Base-by-base conservation (phyloP, 2,888 invertebrate species). In the Beris chalybata region DNA sequence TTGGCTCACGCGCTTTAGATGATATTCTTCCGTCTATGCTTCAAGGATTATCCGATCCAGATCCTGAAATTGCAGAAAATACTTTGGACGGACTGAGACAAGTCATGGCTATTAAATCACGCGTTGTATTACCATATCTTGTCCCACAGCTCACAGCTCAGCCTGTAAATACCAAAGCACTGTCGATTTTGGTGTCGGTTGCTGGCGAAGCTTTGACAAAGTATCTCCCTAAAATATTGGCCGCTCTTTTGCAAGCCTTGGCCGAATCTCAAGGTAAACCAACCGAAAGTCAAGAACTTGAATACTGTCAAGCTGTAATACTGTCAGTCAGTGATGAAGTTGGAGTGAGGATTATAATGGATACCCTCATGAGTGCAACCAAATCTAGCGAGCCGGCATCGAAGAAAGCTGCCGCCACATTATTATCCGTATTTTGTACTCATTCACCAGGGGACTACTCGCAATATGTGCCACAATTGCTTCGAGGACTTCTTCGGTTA, bases 31-130 rank as follows among this genome's bases (percentile, higher is more conserved):
- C 97, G 65, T 87, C 90, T 69, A 90, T 99, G 87, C 85, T 99
- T 73, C 88, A 89, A 56, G 81, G 81, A 2, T 81, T 87, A 67
- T 90, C 91, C 73, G 87, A 93, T 77, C 88, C 90, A 1, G 90
- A 96, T 82, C 85, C 88, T 0, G 86, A 85, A 29, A 82, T 89
- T 61, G 93, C 93, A 0, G 97, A 97, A 76, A 91, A 91, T 76
- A 93, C 97, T 9, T 84, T 99, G 71, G 98, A 99, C 79, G 99
- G 98, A 22, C 84, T 99, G 72, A 88, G 94, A 67, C 97, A 97
- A 85, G 93, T 99, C 48, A 96, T 99, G 95, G 90, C 93, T 12
- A 93, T 97, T 67, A 98, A 97, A 82, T 95, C 96, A 0, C 86
- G 93, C 72, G 96, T 95, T 0, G 97, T 98, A 65, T 83, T 99